Base-by-base conservation (phyloP, 2,113 vertebrate species). In the Triplophysa rosa region DNA sequence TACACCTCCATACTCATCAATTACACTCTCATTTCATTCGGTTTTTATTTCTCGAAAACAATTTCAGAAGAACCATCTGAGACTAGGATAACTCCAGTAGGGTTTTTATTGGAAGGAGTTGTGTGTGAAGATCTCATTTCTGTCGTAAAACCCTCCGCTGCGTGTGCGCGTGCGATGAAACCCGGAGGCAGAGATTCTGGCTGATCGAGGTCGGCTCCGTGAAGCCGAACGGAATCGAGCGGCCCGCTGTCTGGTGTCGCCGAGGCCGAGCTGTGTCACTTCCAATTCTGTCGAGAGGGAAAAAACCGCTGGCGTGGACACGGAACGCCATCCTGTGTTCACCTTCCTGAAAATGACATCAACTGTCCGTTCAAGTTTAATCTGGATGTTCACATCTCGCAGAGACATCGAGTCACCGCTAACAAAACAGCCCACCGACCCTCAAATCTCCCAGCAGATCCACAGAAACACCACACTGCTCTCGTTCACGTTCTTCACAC, bases 191-290 rank as follows among this genome's bases (percentile, higher is more conserved):
- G 58, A 67, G 61, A 10, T 54, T 70, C 6, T 24, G 74, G n/a
- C 47, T 81, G 83, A 84, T 78, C 64, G 73, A 21, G 73, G 61
- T 76, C 73, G 23, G 45, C 67, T 79, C 67, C 8, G 67, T 26
- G 67, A 52, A 21, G 69, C 69, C 52, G 26, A 42, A 66, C 40
- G 40, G 16, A 58, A 80, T 54, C 59, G 59, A 78, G 70, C 17
- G 23, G 17, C 49, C 42, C 67, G 17, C 14, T 14, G 47, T 70
- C 23, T 45, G 49, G 21, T 58, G 67, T 67, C 82, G 66, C 23
- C 23, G 17, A 59, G 62, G 63, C 42, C 23, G n/a, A 47, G 19
- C 13, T 4, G 21, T 77, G 82, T 83, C 82, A 80, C 67, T 33
- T 77, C 76, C 67, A 67, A 80, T 83, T 54, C 62, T 10, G 58